phyloP scores from a whole-genome alignment of 1,140 invertebrate species.

The Epicauta chinensis region DNA sequence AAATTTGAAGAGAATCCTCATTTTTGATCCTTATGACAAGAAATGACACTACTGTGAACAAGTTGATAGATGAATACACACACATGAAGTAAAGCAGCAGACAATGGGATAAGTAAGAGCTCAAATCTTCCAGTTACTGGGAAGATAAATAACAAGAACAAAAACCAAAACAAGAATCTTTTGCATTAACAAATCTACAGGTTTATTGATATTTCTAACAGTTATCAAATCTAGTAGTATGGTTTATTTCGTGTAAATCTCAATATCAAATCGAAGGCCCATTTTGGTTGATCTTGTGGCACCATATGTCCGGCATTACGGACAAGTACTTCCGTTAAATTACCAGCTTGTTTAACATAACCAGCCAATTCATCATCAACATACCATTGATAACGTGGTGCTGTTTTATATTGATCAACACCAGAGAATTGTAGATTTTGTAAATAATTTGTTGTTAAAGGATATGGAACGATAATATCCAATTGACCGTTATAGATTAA shows the following conservation, averaged over 20 bases:
- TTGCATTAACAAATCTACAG: too few relatives aligned
- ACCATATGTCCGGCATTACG: constrained; percentile 78
- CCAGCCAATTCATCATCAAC: constrained; percentile 64
- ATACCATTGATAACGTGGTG: constrained; percentile 56
- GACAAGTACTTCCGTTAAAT: constrained; percentile 70
- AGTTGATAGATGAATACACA: too few relatives aligned
- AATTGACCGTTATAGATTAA: constrained; percentile 77
- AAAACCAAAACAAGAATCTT: too few relatives aligned
- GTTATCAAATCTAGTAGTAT: constrained; percentile 41
- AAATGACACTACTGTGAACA: too few relatives aligned
- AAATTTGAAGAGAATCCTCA: too few relatives aligned
- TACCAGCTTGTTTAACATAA: constrained; percentile 61
- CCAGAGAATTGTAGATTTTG: constrained; percentile 57
- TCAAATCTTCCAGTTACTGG: too few relatives aligned
- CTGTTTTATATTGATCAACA: constrained; percentile 54
- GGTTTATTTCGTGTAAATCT: constrained; percentile 59
- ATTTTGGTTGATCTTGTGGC: constrained; percentile 68
- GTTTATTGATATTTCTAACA: too few relatives aligned
- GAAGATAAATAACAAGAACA: too few relatives aligned
- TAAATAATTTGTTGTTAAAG: constrained; percentile 66
- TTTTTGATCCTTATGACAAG: too few relatives aligned
- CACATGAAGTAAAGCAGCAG: too few relatives aligned
- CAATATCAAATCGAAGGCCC: constrained; percentile 68
- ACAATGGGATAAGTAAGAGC: too few relatives aligned
- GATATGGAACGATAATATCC: constrained; percentile 78